Evolutionary conservation across 2,888 invertebrate species (phyloP), one percentile per base, ranked within the genome.

Genomic region (Heliothis peltigera): DNA sequence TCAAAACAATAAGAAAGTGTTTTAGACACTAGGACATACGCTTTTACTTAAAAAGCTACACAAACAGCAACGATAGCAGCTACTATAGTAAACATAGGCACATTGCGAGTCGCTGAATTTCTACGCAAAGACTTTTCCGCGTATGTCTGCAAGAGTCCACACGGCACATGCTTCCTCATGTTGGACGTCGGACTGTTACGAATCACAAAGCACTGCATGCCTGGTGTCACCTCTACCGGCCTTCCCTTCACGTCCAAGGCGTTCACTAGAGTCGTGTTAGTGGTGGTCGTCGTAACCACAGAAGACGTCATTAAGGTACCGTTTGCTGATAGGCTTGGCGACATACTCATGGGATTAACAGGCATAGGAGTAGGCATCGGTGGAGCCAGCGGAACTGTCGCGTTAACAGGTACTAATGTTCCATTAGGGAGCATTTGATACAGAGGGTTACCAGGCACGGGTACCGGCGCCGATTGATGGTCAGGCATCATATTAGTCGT

Each of bases 191-290:
- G 74, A 12, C 87, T 86, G 51, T 74, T 79, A 46, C 92, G 85
- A 15, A 93, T 87, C 5, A 94, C 88, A 73, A 87, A 94, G 66
- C 94, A 94, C 78, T 89, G 77, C 93, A 93, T 93, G 6, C 90
- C 91, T 1, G 91, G 90, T 8, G 94, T 94, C 35, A 94, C 93
- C 12, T 87, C 82, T 15, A 94, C 83, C 0, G 91, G 87, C 44
- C 88, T 87, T 21, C 94, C 94, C 83, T 93, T 94, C 47, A 92
- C 92, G 43, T 92, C 91, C n/a, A 92, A 74, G n/a, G 94, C 94
- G 69, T 91, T 90, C 12, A 85, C 85, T 10, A 91, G 84, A 18
- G 91, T 92, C 0, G 92, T 92, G 22, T 89, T 92, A 10, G 90
- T 92, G 0, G 88, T 90, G 1, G 89, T 91, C 0, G 88, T 90